Base-by-base conservation (phyloP, 2,797 vertebrate genomes). In the Fistularia tabacaria region DNA sequence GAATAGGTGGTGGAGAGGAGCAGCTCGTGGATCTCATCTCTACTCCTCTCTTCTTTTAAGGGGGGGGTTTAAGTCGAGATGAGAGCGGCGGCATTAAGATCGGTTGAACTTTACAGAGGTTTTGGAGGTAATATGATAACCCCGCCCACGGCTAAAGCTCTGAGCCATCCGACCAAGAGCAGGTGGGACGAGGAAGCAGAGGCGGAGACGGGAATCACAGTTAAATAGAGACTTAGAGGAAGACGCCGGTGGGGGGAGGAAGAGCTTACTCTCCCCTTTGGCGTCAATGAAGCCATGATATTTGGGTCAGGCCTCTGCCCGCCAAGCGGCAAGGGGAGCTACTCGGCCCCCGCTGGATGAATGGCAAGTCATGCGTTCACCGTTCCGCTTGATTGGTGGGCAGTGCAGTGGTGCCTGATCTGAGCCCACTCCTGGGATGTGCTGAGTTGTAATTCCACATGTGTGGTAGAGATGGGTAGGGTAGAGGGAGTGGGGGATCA, bases 121-220 rank as follows among this genome's bases (percentile, higher is more conserved):
- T 68, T 81, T 76, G 41, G 51, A 71, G 78, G 85, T 85, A 86
- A 86, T 79, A 67, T 79, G 83, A 84, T 88, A 89, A 85, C 82
- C 82, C 76, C 80, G 61, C 66, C 66, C 38, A 76, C 64, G 44
- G 73, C 76, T 75, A 74, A 73, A 82, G 69, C 62, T 58, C 12
- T n/a, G 54, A 13, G 62, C 66, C 62, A 56, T 74, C 70, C 79
- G 75, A 69, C 71, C 59, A 61, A 36, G 49, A 49, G 61, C 62
- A 37, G 69, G 50, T 49, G 69, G 63, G 66, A 66, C 46, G 53
- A 46, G 25, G 25, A 25, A 25, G 25, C 25, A 5, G 25, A 25
- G 25, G 25, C 25, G 5, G 25, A 25, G 25, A 25, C 25, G 2
- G 25, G 25, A 25, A 25, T 25, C 25, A 25, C 25, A 5, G 25